Evolutionary conservation across 2,113 vertebrate species (phyloP), one percentile per base, ranked within the genome.

Genomic region (Meriones unguiculatus): DNA sequence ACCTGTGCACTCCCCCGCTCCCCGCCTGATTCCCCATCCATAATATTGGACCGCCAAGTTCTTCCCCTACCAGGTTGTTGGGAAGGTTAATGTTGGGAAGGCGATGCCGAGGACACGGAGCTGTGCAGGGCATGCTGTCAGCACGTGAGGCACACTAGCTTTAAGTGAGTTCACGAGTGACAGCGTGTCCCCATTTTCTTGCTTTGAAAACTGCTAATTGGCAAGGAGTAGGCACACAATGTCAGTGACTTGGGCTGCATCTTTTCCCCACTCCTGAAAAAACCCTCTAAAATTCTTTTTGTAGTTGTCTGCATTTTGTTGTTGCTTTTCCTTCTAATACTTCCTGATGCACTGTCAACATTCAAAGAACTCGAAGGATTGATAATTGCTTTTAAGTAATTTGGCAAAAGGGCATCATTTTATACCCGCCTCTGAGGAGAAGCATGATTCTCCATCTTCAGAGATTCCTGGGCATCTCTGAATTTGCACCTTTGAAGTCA

Each of bases 241-340:
- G 96, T 93, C 87, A 41, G 3, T 0, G 13, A 1, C 70, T 38
- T 38, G 54, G 35, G 38, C 46, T 1, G 7, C 73, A 88, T 54
- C 38, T 24, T 25, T 35, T 7, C 2, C 20, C 13, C 69, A 18
- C 12, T 17, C 3, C 10, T 2, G 25, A 46, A 46, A 46, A 32
- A 54, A 59, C 32, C 38, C 3, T 14, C 88, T 94, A 50, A 77
- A 72, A 86, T 28, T 59, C 20, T 91, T 95, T 93, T 20, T 15
- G 57, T 69, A 57, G 67, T 64, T 62, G 46, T 73, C 90, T 92
- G 96, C 69, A 96, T 52, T 89, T 90, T 64, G 93, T 59, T 94
- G 89, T 92, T 87, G 46, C 82, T 91, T 59, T 67, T 93, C 38
- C n/a, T 89, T 57, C 38, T 65, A 59, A 50, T 81, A 76, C 17